Evolutionary conservation across 2,888 invertebrate genomes (phyloP).

Genomic region (Ophion ventricosus): DNA sequence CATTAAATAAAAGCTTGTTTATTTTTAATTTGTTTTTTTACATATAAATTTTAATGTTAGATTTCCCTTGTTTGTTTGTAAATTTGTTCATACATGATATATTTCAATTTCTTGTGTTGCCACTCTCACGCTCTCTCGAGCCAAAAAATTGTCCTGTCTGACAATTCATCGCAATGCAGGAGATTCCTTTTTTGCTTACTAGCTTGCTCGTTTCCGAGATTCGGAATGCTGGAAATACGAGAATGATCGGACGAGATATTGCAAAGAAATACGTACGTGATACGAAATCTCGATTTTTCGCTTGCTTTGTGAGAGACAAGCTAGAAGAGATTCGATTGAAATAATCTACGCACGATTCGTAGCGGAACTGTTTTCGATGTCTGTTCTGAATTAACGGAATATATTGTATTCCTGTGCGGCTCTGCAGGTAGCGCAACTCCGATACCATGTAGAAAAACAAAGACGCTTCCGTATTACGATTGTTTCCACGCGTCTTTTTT

Average conservation of each 20-base stretch:
- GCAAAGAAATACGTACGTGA: constrained; percentile 44
- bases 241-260: constrained; percentile 54
- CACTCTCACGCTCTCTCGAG: neutral
- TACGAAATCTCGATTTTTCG: constrained; percentile 36
- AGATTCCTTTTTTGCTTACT: neutral
- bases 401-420: constrained; percentile 13
- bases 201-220: neutral
- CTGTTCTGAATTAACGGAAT: constrained; percentile 15
- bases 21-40: no score
- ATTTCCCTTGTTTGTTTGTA: neutral
- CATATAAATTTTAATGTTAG: neutral
- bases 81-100: neutral
- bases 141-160: neutral
- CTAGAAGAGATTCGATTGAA: constrained; percentile 36
- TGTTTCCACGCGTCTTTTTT: neutral
- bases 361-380: constrained; percentile 21
- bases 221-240: neutral
- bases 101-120: neutral
- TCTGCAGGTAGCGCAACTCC: neutral
- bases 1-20: no score
- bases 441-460: neutral
- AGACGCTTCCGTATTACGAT: neutral
- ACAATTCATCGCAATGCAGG: constrained; percentile 20
- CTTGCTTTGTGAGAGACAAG: constrained; percentile 40
- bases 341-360: constrained; percentile 47